These are phyloP conservation scores for Actinemys pallida DNA, from an alignment of 2,113 vertebrate genomes.

Conservation along the genomic window DNA sequence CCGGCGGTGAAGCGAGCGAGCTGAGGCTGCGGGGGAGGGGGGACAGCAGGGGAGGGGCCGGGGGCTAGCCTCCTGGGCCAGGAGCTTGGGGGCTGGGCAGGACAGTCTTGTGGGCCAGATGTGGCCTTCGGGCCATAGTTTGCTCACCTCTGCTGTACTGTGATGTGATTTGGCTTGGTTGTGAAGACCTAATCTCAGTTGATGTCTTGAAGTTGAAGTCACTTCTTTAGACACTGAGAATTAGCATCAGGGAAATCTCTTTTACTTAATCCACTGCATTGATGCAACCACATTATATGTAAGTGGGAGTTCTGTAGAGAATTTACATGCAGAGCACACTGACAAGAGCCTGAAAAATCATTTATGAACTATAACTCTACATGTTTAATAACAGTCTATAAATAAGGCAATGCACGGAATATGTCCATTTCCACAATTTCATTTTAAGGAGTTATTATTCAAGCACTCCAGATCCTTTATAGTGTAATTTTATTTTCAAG, in stretches of 20 bases:
- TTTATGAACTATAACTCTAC: slow-evolving; percentile 23
- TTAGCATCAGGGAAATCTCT: slow-evolving; percentile 41
- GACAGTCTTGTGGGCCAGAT: too few relatives aligned
- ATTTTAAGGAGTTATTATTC: slow-evolving; percentile 25
- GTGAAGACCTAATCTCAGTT: slow-evolving; percentile 49
- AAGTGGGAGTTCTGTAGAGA: slow-evolving; percentile 39
- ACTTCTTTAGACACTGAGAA: slow-evolving; percentile 59
- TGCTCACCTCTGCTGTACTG: not conserved
- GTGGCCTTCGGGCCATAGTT: too few relatives aligned
- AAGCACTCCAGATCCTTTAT: not conserved
- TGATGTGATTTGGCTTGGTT: slow-evolving; percentile 42
- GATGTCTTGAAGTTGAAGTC: slow-evolving; percentile 61
- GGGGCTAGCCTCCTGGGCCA: too few relatives aligned
- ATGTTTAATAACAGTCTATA: slow-evolving; percentile 33
- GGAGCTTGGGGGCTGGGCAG: too few relatives aligned
- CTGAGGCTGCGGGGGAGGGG: too few relatives aligned
- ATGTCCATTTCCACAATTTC: slow-evolving; percentile 34
- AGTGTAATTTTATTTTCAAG: not conserved
- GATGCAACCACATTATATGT: not conserved
- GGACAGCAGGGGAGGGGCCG: too few relatives aligned
- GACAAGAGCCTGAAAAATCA: not conserved
- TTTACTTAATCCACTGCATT: slow-evolving; percentile 52
- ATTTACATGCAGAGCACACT: slow-evolving; percentile 23
- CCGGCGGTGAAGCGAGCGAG: too few relatives aligned
- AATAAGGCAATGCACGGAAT: slow-evolving; percentile 40